Evolutionary conservation across 2,888 invertebrate genomes (phyloP), one percentile per base, ranked within the genome.

Genomic region (Dicycla oo): DNA sequence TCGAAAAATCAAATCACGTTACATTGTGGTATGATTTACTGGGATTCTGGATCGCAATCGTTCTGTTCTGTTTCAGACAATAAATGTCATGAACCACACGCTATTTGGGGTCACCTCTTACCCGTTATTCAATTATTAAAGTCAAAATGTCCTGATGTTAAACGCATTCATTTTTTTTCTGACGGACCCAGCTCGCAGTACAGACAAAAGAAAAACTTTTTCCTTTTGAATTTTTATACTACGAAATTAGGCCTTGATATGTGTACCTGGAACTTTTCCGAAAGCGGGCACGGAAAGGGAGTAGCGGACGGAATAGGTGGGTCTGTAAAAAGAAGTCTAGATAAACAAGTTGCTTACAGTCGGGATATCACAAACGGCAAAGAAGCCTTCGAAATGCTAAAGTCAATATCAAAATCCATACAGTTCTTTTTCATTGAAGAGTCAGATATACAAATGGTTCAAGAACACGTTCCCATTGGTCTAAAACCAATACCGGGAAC

Each of bases 271-370:
- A 69, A 62, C 2, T 69, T 69, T 62, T 69, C 69, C 0, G 69
- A 69, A 53, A 69, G 54, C 6, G 69, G 62, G 0, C 69, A 69
- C 1, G 54, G 63, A 0, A 69, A 63, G 45, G 45, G 69, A 6
- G 47, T 69, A 0, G 54, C 69, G 23, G 69, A 69, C 8, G 69
- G 69, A 51, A 62, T 69, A 63, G 69, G 69, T 0, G 69, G 69
- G 0, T 62, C 69, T 0, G 62, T 69, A 0, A 69, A 69, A 3
- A 69, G 69, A 11, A 26, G 45, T 47, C 0, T 69, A 3, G 69
- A 63, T 0, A 63, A 63, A 47, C 62, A 69, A 4, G 63, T 69
- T 63, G 45, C 54, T n/a, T 69, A 56, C 30, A 18, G 47, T 30
- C 0, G n/a, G 20, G 26, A 64, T 64, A 40, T 69, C 15, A 69